These are phyloP conservation scores for Agrilus biguttatus DNA, from an alignment of 2,888 invertebrate species.

Conservation along the genomic window DNA sequence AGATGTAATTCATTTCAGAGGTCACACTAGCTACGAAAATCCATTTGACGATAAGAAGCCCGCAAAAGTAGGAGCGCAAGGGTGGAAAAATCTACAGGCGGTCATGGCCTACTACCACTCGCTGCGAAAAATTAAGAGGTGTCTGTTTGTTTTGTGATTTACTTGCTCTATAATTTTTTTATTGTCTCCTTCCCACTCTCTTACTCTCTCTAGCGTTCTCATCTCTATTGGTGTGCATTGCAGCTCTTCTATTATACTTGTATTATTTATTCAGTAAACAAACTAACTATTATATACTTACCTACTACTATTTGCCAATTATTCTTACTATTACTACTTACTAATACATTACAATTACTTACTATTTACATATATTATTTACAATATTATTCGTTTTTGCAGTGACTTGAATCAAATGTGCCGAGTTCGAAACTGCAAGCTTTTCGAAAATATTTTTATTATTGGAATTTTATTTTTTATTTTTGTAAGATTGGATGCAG, in stretches of 20 bases:
- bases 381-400: neutral
- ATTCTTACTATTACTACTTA: neutral
- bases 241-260: slow-evolving; percentile 8
- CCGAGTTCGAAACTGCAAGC: slow-evolving; percentile 2
- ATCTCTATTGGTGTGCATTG: slow-evolving; percentile 12
- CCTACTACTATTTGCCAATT: neutral
- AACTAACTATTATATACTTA: slow-evolving; percentile 3
- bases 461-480: too few relatives aligned
- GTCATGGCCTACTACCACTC: slow-evolving; percentile 84
- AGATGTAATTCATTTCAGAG: slow-evolving; percentile 14
- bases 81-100: slow-evolving; percentile 76
- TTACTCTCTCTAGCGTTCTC: slow-evolving; percentile 14
- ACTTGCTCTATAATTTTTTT: slow-evolving; percentile 2
- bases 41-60: slow-evolving; percentile 14
- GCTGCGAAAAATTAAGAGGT: slow-evolving; percentile 84
- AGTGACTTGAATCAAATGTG: neutral
- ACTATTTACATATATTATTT: neutral
- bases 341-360: neutral
- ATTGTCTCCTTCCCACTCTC: slow-evolving; percentile 1
- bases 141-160: slow-evolving; percentile 12
- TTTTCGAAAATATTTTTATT: too few relatives aligned
- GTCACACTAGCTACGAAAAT: slow-evolving; percentile 10
- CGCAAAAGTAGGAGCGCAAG: slow-evolving; percentile 38
- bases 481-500: too few relatives aligned
- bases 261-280: slow-evolving; percentile 4